phyloP scores from a whole-genome alignment of 2,797 vertebrate species.

The Myoxocephalus aenaeus region DNA sequence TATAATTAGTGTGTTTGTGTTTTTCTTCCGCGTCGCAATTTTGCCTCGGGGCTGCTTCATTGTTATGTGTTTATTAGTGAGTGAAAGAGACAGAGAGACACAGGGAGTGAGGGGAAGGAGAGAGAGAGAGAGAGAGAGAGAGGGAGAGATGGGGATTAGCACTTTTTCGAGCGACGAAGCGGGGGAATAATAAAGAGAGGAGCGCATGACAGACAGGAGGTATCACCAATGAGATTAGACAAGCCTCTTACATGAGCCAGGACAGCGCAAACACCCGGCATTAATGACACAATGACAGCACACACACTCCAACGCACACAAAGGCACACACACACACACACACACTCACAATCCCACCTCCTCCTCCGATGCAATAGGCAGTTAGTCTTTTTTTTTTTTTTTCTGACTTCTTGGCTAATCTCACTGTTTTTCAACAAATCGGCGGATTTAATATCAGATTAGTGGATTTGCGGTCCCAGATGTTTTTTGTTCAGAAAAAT shows the following conservation, averaged over 20 bases:
- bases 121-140: constrained; percentile 27
- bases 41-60: constrained; percentile 79
- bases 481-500: constrained; percentile 99
- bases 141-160: constrained; percentile 72
- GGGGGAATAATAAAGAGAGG: constrained; percentile 86
- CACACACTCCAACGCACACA: constrained; percentile 61
- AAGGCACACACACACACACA: constrained; percentile 48
- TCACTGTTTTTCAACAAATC: constrained; percentile 99
- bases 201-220: constrained; percentile 88
- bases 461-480: constrained; percentile 97
- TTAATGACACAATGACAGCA: constrained; percentile 92
- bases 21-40: constrained; percentile 73
- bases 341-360: constrained; percentile 68
- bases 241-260: constrained; percentile 96
- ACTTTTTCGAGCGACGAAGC: constrained; percentile 59
- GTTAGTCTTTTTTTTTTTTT: constrained; percentile 84
- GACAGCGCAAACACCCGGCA: constrained; percentile 92
- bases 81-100: constrained; percentile 77
- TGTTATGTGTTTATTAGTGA: constrained; percentile 85
- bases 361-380: constrained; percentile 83
- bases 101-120: constrained; percentile 42
- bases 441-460: constrained; percentile 99
- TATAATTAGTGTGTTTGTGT: constrained; percentile 84
- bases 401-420: constrained; percentile 97
- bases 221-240: constrained; percentile 97